Conservation (phyloP, 2,888 invertebrate genomes). For the Andricus curvator region DNA sequence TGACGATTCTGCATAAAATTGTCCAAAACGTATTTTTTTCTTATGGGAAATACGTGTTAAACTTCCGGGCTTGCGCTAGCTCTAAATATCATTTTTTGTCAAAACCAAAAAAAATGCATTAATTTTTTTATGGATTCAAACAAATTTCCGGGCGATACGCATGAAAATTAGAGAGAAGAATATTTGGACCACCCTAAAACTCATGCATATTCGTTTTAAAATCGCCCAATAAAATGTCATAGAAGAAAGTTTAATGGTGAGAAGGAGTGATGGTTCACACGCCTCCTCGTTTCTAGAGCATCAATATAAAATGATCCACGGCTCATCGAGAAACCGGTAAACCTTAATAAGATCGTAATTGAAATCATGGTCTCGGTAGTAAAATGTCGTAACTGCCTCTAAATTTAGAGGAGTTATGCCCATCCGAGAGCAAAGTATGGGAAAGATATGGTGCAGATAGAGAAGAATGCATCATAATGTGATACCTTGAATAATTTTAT, state of each 20-base stretch:
- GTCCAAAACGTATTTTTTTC: too few relatives aligned
- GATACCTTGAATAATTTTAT: constrained; percentile 77
- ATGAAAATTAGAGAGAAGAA: too few relatives aligned
- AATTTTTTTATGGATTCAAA: too few relatives aligned
- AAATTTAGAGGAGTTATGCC: constrained; percentile 38
- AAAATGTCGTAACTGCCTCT: constrained; percentile 39
- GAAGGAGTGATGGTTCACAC: constrained; percentile 70
- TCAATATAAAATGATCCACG: constrained; percentile 43
- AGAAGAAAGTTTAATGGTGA: constrained; percentile 68
- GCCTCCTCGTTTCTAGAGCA: constrained; percentile 67
- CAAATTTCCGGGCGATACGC: too few relatives aligned
- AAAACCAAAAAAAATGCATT: too few relatives aligned
- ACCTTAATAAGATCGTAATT: constrained; percentile 64
- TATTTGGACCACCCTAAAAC: too few relatives aligned
- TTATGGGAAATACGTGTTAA: too few relatives aligned
- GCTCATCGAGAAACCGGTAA: neutral
- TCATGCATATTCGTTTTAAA: neutral
- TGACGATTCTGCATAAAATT: too few relatives aligned
- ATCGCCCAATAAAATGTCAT: constrained; percentile 42
- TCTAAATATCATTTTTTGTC: too few relatives aligned
- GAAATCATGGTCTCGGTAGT: constrained; percentile 66
- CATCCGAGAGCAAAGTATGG: constrained; percentile 17
- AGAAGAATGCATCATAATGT: constrained; percentile 64
- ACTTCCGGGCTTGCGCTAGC: too few relatives aligned
- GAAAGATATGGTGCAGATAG: constrained; percentile 38